Base-by-base conservation (phyloP, 2,113 vertebrate species). In the Stomatorhinus ivindoensis region DNA sequence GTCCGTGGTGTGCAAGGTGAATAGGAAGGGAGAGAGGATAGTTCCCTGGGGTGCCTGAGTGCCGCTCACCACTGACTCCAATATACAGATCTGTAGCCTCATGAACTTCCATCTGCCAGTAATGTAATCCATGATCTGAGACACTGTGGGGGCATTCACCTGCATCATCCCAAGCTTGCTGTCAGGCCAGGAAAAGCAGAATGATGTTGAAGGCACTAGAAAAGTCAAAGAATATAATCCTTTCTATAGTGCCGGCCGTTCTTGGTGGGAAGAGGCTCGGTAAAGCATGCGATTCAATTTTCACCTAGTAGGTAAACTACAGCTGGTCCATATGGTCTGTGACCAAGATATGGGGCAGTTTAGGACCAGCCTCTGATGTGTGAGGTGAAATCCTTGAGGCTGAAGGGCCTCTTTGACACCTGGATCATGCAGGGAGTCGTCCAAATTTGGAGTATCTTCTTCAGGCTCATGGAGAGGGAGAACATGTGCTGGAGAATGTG, bases 161-260 rank as follows among this genome's bases (percentile, higher is more conserved):
- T 80, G 73, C 73, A 39, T 35, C 73, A 80, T 17, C 35, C 73
- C 15, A 17, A 42, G 73, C 73, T 80, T 80, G 73, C 73, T 80
- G 31, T 42, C 73, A 80, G 73, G 73, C 73, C 35, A 80, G 73
- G 35, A 80, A 42, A 80, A 19, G 73, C 73, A 39, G 73, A 39
- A 80, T 80, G 73, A 80, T 80, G 73, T 80, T 80, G 73, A 80
- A 80, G 73, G 35, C 35, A 80, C 73, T 80, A 80, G 35, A 42
- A 42, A 80, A 39, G 73, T 42, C 73, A 39, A 80, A 42, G 73
- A 80, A 80, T 42, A 80, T 2, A 17, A 42, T 80, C 73, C 73
- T 39, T 35, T 19, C 73, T 80, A 42, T 69, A 42, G 35, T 80
- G 15, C 73, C 1, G 35, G 73, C 39, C 35, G 42, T 80, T 80